Evolutionary conservation across 2,888 invertebrate genomes (phyloP).

Genomic region (Stramonita haemastoma): DNA sequence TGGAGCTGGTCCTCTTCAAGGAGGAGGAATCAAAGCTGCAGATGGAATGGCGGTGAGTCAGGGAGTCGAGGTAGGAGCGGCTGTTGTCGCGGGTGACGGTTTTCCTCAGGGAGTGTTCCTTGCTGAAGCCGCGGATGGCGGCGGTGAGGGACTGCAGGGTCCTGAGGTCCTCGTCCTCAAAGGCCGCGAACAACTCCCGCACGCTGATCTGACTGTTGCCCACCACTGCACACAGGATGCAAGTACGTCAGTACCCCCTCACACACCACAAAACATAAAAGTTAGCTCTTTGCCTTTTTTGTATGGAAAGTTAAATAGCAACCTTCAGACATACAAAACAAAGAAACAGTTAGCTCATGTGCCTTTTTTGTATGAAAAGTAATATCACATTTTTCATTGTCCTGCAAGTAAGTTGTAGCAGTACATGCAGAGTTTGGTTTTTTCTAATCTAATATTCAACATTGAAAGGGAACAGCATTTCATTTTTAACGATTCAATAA

Average conservation of each 20-base stretch:
- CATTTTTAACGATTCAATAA: too few relatives aligned
- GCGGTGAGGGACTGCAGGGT: constrained; percentile 55
- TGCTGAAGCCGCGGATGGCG: constrained; percentile 61
- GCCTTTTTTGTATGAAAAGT: too few relatives aligned
- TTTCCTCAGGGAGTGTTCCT: constrained; percentile 51
- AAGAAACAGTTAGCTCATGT: too few relatives aligned
- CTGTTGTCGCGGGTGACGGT: constrained; percentile 58
- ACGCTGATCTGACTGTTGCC: constrained; percentile 46
- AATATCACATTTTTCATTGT: too few relatives aligned
- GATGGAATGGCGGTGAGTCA: constrained; percentile 59
- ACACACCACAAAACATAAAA: too few relatives aligned
- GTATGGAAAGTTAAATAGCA: too few relatives aligned
- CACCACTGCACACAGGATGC: constrained; percentile 35
- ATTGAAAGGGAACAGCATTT: too few relatives aligned
- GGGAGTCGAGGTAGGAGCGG: constrained; percentile 46
- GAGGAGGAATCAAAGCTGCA: constrained; percentile 58
- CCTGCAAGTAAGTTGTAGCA: too few relatives aligned
- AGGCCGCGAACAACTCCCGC: constrained; percentile 57
- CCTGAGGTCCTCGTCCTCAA: constrained; percentile 59
- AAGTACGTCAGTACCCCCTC: background rate
- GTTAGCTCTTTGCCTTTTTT: too few relatives aligned
- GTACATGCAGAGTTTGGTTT: too few relatives aligned
- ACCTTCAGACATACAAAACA: too few relatives aligned
- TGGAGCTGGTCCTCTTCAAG: constrained; percentile 57
- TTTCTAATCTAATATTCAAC: too few relatives aligned